Evolutionary conservation across 2,888 invertebrate species (phyloP).

Genomic region (Trypoxylon attenuatum): DNA sequence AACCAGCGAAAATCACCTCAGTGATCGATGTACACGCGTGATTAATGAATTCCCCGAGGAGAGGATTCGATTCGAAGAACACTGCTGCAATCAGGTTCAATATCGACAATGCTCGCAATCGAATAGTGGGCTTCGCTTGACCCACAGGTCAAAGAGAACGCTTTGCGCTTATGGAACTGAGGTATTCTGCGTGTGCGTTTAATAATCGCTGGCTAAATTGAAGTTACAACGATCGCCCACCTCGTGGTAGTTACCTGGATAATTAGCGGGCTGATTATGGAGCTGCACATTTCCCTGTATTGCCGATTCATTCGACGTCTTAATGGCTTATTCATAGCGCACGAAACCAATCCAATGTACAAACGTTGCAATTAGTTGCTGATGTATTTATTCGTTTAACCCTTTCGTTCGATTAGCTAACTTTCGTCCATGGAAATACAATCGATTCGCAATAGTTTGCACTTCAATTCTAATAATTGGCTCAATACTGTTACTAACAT

Average conservation of each 20-base stretch:
- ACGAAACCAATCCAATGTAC: no score
- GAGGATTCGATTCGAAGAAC: neutral
- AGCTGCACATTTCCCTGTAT: constrained; percentile 1
- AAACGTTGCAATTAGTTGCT: no score
- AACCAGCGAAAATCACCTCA: neutral
- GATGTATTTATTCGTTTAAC: no score
- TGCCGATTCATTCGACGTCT: neutral
- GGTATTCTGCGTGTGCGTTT: constrained; percentile 2
- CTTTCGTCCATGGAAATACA: no score
- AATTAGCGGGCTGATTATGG: constrained; percentile 18
- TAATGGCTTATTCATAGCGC: no score
- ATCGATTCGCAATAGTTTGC: no score
- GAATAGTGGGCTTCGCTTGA: neutral
- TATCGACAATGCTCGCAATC: no score
- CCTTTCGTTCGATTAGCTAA: no score
- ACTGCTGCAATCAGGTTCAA: no score
- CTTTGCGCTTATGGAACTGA: neutral
- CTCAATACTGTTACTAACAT: no score
- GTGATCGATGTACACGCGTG: neutral
- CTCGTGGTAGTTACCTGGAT: constrained; percentile 8
- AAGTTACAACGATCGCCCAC: constrained; percentile 10
- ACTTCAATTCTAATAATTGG: no score
- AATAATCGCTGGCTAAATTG: constrained; percentile 15
- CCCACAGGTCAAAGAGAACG: neutral
- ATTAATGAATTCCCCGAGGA: neutral